Evolutionary conservation across 2,113 vertebrate species (phyloP), one percentile per base, ranked within the genome.

Genomic region (Embiotoca jacksoni): DNA sequence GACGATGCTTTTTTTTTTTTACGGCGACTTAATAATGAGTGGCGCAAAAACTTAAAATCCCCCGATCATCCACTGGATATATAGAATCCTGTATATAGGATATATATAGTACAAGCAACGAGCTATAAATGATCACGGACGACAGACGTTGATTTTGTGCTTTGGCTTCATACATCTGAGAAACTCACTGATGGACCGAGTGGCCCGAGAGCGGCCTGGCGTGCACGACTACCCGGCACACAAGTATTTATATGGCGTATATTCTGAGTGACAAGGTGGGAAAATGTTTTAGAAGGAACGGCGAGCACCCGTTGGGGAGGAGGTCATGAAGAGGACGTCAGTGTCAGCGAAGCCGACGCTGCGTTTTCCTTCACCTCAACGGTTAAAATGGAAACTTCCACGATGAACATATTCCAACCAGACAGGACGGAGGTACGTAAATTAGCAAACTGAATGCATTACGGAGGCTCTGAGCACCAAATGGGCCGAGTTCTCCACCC

Each of bases 11-110:
- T 23, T 33, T 47, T 63, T 83, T 14, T 80, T 83, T 85, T 78
- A 60, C 56, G 75, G 31, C 57, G 60, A 72, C 61, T 76, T 79
- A 74, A 74, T 70, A 81, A 89, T 37, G 61, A 91, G 78, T 46
- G 44, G 72, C 75, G 75, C 46, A 5, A 44, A 80, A 69, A 55
- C 44, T 49, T 23, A 23, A 72, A 71, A 67, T 56, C 67, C 30
- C 60, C n/a, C 3, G 36, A 71, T 62, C 3, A 4, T 60, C 65
- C 44, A 52, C 33, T 55, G 15, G 52, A 78, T 14, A 35, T 65
- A 75, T 53, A 60, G 14, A 68, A 36, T 57, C 60, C 55, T 46
- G 4, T 46, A 7, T 46, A 46, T 46, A 46, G 76, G 76, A 49
- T 16, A 30, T 16, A 30, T 3, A 0, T 16, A 16, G 37, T 55